Evolutionary conservation across 2,888 invertebrate species (phyloP), one percentile per base, ranked within the genome.

Genomic region (Aleiodes leptofemur): DNA sequence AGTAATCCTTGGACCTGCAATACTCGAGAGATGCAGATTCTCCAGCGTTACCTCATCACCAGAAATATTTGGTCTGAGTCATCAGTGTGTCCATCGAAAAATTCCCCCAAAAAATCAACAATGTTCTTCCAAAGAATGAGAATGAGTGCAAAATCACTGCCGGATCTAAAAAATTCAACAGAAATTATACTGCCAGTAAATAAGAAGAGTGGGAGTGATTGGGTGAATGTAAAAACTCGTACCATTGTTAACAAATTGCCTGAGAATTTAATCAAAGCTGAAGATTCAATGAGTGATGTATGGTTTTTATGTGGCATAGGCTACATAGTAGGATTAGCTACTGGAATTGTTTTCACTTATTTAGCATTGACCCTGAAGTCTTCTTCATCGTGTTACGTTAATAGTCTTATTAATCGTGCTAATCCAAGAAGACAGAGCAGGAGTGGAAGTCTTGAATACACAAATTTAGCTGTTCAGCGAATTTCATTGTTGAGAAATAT

Each of bases 1-100:
- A 88, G 89, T 69, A 89, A 89, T 77, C 83, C 82, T 0, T 89
- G 87, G 87, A 79, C 80, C 5, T 89, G 89, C 79, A 81, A 87
- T 70, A 77, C 43, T 6, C 9, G 29, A 43, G 43, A 64, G 14
- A 75, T 4, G 43, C 77, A 5, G 84, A 84, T 77, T 57, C 73
- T 89, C 6, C 82, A 83, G 43, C 34, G 75, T 0, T 83, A 85
- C 57, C 72, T 88, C 4, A 76, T 50, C 4, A 43, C 8, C 4
- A 76, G 66, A 3, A 74, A 75, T 9, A 78, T 88, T 4, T 50
- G 73, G 3, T 80, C 77, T 57, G 76, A 79, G 14, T 56, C 79
- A 14, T 57, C 70, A 66, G 66, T 38, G 31, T 86, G 6, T 86
- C 86, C 23, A 64, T 77, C 50, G 55, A 14, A 6, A 77, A 64